Evolutionary conservation across 2,113 vertebrate species (phyloP).

Genomic region (Lophochroa leadbeateri): DNA sequence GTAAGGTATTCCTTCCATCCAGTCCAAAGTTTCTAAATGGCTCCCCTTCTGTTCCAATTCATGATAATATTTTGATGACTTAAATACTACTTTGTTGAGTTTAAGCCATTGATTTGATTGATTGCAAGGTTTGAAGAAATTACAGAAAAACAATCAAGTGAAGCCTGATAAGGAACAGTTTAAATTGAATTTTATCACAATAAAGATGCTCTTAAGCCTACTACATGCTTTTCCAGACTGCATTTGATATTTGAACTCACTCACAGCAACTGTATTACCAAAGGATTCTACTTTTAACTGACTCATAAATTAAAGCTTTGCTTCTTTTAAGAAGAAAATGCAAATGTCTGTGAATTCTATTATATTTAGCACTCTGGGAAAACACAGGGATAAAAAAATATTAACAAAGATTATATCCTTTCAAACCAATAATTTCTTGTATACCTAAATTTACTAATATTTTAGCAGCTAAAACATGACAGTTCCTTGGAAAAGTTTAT

Average conservation of each 20-base stretch:
- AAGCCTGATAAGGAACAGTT: conserved; percentile 41
- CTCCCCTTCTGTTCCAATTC: neutral
- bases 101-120: conserved; percentile 22
- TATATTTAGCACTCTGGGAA: conserved; percentile 53
- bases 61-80: neutral
- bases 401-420: neutral
- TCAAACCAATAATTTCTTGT: conserved; percentile 21
- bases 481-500: conserved; percentile 63
- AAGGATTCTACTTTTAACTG: conserved; percentile 58
- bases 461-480: conserved; percentile 57
- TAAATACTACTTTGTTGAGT: neutral
- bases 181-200: conserved; percentile 50
- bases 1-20: neutral
- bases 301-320: conserved; percentile 70
- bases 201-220: conserved; percentile 37
- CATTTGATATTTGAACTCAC: neutral
- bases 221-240: conserved; percentile 39
- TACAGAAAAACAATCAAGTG: conserved; percentile 28
- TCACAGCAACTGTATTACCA: neutral
- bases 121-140: conserved; percentile 41
- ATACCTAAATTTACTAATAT: conserved; percentile 48
- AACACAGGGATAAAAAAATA: neutral
- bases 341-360: conserved; percentile 42
- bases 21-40: neutral
- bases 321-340: conserved; percentile 76